phyloP scores from a whole-genome alignment of 2,888 invertebrate species.

The Eupeodes latifasciatus region DNA sequence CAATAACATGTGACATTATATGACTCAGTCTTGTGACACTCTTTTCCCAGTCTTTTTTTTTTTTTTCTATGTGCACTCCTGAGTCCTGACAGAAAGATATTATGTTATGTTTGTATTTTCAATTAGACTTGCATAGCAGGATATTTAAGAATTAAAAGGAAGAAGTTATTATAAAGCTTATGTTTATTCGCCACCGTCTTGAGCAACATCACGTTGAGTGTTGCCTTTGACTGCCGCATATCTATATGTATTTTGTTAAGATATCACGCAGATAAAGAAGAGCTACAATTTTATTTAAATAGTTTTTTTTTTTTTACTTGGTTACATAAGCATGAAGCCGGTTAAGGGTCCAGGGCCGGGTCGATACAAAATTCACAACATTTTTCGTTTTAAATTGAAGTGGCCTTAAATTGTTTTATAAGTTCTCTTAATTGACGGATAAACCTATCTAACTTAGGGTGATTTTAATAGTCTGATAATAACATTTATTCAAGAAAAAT shows the following conservation, averaged over 20 bases:
- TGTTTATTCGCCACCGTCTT: conserved; percentile 6
- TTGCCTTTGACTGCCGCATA: conserved; percentile 18
- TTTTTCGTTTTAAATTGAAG: no score
- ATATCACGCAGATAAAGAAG: conserved; percentile 51
- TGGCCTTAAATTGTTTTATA: no score
- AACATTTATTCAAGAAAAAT: no score
- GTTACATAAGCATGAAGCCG: background rate
- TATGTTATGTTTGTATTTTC: conserved; percentile 5
- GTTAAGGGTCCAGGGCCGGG: background rate
- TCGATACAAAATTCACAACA: no score
- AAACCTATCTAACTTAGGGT: no score
- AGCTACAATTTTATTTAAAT: conserved; percentile 46
- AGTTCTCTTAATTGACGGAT: no score
- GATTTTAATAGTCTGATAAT: no score
- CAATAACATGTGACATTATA: background rate
- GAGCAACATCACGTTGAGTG: conserved; percentile 37
- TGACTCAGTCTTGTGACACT: background rate
- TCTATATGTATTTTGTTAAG: conserved; percentile 13
- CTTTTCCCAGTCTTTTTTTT: background rate
- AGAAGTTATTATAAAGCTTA: background rate
- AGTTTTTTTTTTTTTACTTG: background rate
- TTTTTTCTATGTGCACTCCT: background rate
- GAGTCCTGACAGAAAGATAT: background rate
- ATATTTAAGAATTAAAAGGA: background rate
- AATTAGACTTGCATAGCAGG: background rate